These are phyloP conservation scores for Atta texana DNA, from an alignment of 1,140 invertebrate species.

Conservation along the genomic window DNA sequence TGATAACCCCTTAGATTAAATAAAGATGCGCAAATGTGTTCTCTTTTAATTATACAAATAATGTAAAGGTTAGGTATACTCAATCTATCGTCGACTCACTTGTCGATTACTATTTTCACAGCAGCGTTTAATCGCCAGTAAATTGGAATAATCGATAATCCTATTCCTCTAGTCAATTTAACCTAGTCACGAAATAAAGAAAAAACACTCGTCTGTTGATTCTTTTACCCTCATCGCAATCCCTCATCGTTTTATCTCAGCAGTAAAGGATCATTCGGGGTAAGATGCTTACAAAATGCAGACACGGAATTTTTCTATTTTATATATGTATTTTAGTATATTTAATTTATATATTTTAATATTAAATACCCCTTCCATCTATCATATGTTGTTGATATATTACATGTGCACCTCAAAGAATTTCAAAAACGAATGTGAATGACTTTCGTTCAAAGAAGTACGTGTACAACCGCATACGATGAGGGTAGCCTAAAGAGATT, in stretches of 20 bases:
- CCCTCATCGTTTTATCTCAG: conserved; percentile 2
- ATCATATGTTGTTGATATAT: conserved; percentile 43
- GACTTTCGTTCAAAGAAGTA: conserved; percentile 34
- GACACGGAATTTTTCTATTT: conserved; percentile 13
- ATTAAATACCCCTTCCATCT: conserved; percentile 11
- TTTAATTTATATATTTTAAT: conserved; percentile 15
- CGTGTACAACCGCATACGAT: conserved; percentile 25
- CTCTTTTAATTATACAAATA: conserved; percentile 13
- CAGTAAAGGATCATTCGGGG: neutral
- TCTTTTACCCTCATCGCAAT: neutral
- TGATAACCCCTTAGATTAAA: conserved; percentile 21
- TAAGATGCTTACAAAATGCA: conserved; percentile 14
- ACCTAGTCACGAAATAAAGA: conserved; percentile 10
- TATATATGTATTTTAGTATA: neutral
- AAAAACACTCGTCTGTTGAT: neutral
- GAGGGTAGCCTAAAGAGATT: conserved; percentile 62
- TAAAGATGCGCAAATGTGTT: conserved; percentile 40
- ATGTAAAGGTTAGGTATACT: conserved; percentile 4
- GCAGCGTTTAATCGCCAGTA: conserved; percentile 37
- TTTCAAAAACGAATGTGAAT: conserved; percentile 22
- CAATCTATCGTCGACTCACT: conserved; percentile 25
- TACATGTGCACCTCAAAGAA: neutral
- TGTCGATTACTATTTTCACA: conserved; percentile 10
- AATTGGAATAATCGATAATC: conserved; percentile 64
- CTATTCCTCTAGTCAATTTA: conserved; percentile 70